Percentiles rank a stretch among this genome's conserved stretches.
Evolutionary conservation across 1,140 invertebrate genomes (phyloP).

Genomic region (Drosophila ironensis): DNA sequence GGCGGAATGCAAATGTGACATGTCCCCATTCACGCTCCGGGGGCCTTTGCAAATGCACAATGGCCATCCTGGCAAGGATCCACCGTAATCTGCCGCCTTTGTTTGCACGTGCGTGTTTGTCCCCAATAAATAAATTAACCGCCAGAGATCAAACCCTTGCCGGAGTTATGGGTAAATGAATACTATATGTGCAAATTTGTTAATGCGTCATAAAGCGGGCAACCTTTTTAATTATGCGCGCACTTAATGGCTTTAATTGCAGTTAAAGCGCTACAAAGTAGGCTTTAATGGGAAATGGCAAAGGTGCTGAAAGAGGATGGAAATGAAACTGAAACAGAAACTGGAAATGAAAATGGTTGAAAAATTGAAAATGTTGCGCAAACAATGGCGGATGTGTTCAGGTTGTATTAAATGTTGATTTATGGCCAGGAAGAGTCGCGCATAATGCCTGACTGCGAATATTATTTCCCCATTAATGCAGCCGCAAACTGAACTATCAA

Average conservation of each 20-base stretch:
- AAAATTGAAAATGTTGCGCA: constrained; percentile 26
- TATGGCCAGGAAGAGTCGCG: constrained; percentile 25
- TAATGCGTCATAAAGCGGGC: constrained; percentile 46
- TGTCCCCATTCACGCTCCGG: constrained; percentile 13
- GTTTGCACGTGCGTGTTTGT: constrained; percentile 11
- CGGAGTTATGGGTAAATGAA: constrained; percentile 30
- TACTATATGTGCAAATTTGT: constrained; percentile 36
- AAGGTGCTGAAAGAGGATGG: neutral
- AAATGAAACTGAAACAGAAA: constrained; percentile 1
- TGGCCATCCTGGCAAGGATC: neutral
- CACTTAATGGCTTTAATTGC: constrained; percentile 53
- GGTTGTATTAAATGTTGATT: constrained; percentile 47
- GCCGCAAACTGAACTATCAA: constrained; percentile 12
- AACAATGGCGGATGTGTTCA: constrained; percentile 30
- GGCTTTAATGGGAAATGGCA: constrained; percentile 39
- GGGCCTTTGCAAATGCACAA: neutral
- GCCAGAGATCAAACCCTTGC: constrained; percentile 20
- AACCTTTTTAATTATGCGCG: constrained; percentile 56
- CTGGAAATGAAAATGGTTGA: constrained; percentile 7
- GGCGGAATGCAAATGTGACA: constrained; percentile 34
- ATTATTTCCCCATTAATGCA: constrained; percentile 16
- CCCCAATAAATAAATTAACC: constrained; percentile 39
- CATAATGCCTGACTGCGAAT: constrained; percentile 8
- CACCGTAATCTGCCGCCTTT: constrained; percentile 19
- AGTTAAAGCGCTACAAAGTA: constrained; percentile 44